These are phyloP conservation scores for Burhinus oedicnemus DNA, from an alignment of 2,113 vertebrate genomes.

Conservation along the genomic window DNA sequence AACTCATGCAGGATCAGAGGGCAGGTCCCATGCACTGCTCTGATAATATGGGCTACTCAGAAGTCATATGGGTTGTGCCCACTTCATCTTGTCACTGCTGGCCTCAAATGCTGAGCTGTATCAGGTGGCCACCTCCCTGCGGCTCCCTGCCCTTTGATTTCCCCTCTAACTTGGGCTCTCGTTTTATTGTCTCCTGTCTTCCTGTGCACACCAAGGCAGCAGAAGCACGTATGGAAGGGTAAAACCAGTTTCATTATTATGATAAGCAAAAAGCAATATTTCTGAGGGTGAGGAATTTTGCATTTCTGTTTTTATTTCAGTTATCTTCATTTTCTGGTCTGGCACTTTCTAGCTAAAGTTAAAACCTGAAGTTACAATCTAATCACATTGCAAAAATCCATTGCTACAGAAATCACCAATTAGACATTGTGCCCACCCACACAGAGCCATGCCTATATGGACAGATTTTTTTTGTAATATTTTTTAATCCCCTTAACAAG, in stretches of 20 bases:
- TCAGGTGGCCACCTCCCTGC: no score
- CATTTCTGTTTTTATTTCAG: background rate
- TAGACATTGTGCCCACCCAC: background rate
- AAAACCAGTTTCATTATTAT: background rate
- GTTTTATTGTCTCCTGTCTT: background rate
- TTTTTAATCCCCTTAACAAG: background rate
- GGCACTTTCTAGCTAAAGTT: background rate
- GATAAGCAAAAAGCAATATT: background rate
- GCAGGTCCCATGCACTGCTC: background rate
- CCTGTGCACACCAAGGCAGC: background rate
- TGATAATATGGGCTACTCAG: background rate
- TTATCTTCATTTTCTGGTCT: background rate
- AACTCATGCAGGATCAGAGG: background rate
- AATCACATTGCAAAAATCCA: background rate
- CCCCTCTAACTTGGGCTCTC: no score
- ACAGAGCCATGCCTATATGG: background rate
- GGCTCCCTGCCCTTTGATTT: background rate
- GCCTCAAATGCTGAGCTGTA: accelerated
- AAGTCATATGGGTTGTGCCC: background rate
- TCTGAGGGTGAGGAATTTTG: background rate
- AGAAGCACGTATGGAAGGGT: accelerated
- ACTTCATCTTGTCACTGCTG: background rate
- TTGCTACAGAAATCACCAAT: background rate
- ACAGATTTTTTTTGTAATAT: background rate
- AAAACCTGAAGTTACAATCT: background rate